Evolutionary conservation across 2,113 vertebrate species (phyloP).

Genomic region (Scalopus aquaticus): DNA sequence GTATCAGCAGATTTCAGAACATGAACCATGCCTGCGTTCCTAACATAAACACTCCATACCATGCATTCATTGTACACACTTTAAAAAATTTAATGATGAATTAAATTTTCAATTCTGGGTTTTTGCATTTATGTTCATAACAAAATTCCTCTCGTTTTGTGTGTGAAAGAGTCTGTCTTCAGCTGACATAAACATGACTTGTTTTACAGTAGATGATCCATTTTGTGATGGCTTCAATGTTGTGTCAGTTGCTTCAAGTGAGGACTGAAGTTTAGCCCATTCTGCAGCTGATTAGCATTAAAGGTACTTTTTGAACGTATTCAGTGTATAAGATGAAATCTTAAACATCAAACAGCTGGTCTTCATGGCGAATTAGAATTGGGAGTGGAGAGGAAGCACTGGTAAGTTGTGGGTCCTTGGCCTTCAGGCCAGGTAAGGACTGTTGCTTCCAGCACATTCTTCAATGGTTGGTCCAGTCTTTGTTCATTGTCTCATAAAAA

Average conservation of each 20-base stretch:
- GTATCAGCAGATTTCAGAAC: neutral
- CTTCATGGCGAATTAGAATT: neutral
- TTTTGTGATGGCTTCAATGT: neutral
- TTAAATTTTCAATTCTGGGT: neutral
- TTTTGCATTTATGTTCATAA: neutral
- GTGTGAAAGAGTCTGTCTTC: neutral
- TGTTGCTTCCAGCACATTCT: neutral
- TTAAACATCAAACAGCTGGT: neutral
- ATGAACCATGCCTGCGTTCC: neutral
- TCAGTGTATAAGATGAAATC: slow-evolving; percentile 38
- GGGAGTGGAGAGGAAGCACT: neutral
- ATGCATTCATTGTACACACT: neutral
- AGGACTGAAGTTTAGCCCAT: neutral
- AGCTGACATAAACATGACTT: neutral
- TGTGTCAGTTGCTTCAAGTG: neutral
- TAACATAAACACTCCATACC: neutral
- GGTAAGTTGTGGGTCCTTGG: neutral
- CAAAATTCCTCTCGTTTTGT: neutral
- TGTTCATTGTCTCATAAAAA: slow-evolving; percentile 20
- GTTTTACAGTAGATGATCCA: neutral
- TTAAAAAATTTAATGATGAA: neutral
- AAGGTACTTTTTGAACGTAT: neutral
- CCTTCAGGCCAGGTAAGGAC: neutral
- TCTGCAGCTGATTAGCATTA: neutral
- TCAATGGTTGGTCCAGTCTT: neutral